phyloP scores from a whole-genome alignment of 92 coral and sea anemone genomes.

The Pocillopora meandrina region DNA sequence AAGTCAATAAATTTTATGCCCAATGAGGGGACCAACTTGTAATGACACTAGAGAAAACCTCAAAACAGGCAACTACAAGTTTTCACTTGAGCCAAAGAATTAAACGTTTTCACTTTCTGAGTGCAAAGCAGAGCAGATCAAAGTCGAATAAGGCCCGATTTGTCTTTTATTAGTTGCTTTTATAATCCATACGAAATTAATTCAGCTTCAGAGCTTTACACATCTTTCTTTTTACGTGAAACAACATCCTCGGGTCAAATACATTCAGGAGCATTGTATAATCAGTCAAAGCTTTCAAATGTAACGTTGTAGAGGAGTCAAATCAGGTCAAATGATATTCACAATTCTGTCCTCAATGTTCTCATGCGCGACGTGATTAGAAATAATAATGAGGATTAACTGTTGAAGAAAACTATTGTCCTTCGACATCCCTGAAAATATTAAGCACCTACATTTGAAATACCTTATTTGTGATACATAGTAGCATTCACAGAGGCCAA shows the following conservation, averaged over 20 bases:
- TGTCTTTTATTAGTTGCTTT: no score
- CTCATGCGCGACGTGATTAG: background rate
- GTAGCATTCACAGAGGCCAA: background rate
- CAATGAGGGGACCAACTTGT: no score
- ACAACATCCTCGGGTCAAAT: background rate
- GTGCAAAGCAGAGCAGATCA: no score
- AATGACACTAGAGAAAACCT: no score
- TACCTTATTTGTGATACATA: background rate
- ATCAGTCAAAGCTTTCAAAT: background rate
- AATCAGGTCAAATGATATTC: background rate
- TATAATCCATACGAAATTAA: background rate
- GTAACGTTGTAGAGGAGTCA: slow-evolving; percentile 8
- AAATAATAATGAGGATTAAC: background rate
- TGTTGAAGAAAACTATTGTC: background rate
- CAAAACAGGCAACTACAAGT: no score
- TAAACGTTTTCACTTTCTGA: no score
- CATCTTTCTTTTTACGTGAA: background rate
- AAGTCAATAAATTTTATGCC: no score
- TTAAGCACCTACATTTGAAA: background rate
- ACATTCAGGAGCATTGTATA: background rate
- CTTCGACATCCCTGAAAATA: background rate
- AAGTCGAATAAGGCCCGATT: no score
- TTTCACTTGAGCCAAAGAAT: no score
- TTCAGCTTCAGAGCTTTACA: no score
- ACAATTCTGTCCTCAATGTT: slow-evolving; percentile 10